Conservation (phyloP, 2,113 vertebrate species). For the Perognathus longimembris region DNA sequence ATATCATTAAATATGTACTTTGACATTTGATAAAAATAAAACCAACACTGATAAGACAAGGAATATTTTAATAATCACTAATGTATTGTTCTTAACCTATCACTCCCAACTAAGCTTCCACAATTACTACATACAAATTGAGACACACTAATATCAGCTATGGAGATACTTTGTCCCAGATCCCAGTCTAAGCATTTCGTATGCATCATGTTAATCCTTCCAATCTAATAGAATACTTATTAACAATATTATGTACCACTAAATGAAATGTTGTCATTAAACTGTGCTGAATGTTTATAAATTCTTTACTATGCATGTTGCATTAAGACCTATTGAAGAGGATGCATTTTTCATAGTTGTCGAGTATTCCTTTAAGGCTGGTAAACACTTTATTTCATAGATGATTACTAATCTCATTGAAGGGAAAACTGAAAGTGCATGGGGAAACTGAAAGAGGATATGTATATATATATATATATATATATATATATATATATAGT, state of each 20-base stretch:
- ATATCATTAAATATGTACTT: conserved; percentile 4
- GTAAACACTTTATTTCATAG: background rate
- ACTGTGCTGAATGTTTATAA: background rate
- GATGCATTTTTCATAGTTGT: background rate
- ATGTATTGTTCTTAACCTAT: background rate
- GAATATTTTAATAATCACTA: background rate
- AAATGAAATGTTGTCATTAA: background rate
- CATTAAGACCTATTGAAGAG: background rate
- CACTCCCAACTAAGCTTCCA: background rate
- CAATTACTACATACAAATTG: background rate
- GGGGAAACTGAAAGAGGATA: background rate
- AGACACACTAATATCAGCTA: background rate
- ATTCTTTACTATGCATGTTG: background rate
- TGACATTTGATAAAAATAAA: conserved; percentile 33
- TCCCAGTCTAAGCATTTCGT: background rate
- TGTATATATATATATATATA: too few relatives aligned
- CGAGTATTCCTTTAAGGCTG: background rate
- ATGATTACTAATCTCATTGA: background rate
- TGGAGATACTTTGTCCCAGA: background rate
- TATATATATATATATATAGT: too few relatives aligned
- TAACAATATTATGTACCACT: background rate
- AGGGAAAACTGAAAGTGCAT: background rate
- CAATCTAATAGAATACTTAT: background rate
- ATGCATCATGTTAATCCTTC: conserved; percentile 4
- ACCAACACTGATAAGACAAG: background rate